A percentile compares a stretch with the other conserved stretches of the same genome.
phyloP scores from a whole-genome alignment of 1,140 invertebrate genomes.

The Drosophila aff. region DNA sequence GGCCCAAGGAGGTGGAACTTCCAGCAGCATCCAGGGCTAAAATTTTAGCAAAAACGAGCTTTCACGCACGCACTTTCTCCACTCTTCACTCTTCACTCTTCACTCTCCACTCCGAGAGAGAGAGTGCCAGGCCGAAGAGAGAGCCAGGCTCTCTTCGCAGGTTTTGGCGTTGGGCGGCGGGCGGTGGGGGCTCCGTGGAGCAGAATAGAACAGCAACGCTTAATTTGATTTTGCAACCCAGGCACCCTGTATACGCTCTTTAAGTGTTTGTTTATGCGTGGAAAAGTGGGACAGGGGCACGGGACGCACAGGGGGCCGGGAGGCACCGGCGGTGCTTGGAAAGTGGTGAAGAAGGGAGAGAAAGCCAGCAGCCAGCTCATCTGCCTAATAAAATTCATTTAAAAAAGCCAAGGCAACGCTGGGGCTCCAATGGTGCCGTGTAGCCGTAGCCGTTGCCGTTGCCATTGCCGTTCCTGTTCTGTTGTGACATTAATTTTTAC shows the following conservation, averaged over 20 bases:
- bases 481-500: constrained; percentile 80
- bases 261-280: constrained; percentile 82
- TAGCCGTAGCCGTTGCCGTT: constrained; percentile 1
- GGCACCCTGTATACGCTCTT: constrained; percentile 68
- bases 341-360: constrained; percentile 7
- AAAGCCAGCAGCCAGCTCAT: constrained; percentile 34
- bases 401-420: constrained; percentile 56
- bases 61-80: constrained; percentile 49
- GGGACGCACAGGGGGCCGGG: background rate
- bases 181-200: background rate
- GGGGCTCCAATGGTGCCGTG: background rate
- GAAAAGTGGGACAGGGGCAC: constrained; percentile 35
- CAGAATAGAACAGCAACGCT: constrained; percentile 53
- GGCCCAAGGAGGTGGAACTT: constrained; percentile 34
- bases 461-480: constrained; percentile 32
- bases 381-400: constrained; percentile 81
- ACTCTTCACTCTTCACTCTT: constrained; percentile 23
- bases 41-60: constrained; percentile 69
- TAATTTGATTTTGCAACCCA: constrained; percentile 63
- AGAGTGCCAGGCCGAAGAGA: constrained; percentile 10
- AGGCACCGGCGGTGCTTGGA: constrained; percentile 14
- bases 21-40: constrained; percentile 79
- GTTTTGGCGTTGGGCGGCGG: background rate
- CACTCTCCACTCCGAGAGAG: constrained; percentile 4
- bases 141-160: constrained; percentile 43